These are phyloP conservation scores for Archivesica marissinica DNA, from an alignment of 1,140 invertebrate genomes.

Conservation along the genomic window DNA sequence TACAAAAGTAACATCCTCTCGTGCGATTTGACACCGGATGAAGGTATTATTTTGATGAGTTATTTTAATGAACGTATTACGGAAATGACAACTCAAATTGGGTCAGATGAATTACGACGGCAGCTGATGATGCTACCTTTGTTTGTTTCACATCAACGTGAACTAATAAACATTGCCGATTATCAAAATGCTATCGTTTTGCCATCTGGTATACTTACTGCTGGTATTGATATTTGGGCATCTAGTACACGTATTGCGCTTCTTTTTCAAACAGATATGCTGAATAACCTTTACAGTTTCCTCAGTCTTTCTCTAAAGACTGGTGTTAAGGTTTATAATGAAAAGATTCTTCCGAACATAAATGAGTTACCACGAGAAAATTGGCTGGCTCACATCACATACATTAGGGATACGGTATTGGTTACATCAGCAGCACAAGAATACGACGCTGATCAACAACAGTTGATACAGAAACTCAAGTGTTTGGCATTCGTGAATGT, in stretches of 20 bases:
- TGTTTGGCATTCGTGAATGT: neutral
- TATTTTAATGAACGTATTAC: neutral
- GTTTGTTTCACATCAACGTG: neutral
- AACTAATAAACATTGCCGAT: neutral
- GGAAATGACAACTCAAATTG: neutral
- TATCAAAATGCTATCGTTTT: neutral
- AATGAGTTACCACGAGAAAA: neutral
- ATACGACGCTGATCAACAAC: neutral
- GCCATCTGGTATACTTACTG: slow-evolving; percentile 1
- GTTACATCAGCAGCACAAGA: neutral
- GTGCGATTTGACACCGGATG: neutral
- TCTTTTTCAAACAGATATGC: neutral
- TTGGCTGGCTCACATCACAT: neutral
- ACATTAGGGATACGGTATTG: neutral
- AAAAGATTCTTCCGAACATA: neutral
- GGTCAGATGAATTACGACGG: neutral
- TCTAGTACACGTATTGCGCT: neutral
- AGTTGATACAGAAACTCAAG: neutral
- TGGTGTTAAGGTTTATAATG: neutral
- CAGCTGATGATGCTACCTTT: slow-evolving; percentile 4
- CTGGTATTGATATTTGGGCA: slow-evolving; percentile 26
- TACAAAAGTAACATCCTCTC: neutral
- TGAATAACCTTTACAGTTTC: neutral
- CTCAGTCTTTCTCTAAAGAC: neutral
- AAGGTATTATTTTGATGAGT: neutral